These are phyloP conservation scores for Andrena dorsata DNA, from an alignment of 2,888 invertebrate species.

Conservation along the genomic window DNA sequence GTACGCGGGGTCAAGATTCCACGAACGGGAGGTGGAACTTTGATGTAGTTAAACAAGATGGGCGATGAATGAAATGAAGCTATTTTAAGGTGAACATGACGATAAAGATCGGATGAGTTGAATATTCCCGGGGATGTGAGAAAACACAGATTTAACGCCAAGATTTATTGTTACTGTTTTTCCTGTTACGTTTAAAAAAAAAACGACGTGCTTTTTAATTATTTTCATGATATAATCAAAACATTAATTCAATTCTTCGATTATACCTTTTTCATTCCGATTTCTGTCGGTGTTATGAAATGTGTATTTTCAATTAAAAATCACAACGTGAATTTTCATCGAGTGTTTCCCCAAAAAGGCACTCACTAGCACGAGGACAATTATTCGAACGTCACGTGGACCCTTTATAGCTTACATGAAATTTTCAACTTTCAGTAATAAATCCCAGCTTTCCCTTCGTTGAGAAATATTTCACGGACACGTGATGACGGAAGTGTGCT, in stretches of 20 bases:
- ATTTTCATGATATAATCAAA: too few relatives aligned
- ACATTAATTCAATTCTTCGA: too few relatives aligned
- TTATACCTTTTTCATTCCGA: too few relatives aligned
- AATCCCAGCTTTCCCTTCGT: background rate
- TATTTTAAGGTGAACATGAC: background rate
- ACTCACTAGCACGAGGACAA: background rate
- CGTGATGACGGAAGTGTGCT: slow-evolving; percentile 1
- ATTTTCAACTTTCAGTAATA: background rate
- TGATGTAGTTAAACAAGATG: background rate
- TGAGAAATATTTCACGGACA: background rate
- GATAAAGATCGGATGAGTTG: background rate
- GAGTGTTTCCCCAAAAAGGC: background rate
- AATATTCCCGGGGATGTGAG: background rate
- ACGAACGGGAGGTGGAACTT: background rate
- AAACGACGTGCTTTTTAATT: too few relatives aligned
- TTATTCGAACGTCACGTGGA: background rate
- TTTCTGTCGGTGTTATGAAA: too few relatives aligned
- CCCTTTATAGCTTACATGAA: background rate
- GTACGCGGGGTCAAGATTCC: background rate
- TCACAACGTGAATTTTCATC: background rate
- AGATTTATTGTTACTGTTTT: background rate
- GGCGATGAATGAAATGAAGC: background rate
- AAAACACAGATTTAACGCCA: background rate
- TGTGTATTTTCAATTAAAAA: background rate
- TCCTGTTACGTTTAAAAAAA: too few relatives aligned